phyloP scores from a whole-genome alignment of 2,888 invertebrate species.

The Esperia sulphurella region DNA sequence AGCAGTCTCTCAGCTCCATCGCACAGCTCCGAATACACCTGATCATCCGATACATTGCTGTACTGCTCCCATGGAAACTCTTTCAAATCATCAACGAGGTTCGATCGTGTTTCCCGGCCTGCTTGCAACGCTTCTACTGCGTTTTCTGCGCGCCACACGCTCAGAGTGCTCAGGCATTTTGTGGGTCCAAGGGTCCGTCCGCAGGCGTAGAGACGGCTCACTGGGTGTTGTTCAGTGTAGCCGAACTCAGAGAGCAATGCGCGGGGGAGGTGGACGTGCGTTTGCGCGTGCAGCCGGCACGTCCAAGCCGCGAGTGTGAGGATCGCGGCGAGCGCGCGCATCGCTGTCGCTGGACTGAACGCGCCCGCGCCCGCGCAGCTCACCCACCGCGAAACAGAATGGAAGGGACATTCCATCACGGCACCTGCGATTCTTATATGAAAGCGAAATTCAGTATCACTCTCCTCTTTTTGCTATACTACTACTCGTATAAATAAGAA shows the following conservation, averaged over 20 bases:
- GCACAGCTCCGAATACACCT: slow-evolving; percentile 69
- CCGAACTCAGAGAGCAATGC: slow-evolving; percentile 27
- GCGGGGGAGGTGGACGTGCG: slow-evolving; percentile 13
- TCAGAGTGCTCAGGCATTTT: slow-evolving; percentile 78
- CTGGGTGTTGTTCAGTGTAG: slow-evolving; percentile 22
- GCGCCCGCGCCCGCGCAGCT: slow-evolving; percentile 22
- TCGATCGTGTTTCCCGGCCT: slow-evolving; percentile 22
- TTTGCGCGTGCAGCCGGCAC: slow-evolving; percentile 27
- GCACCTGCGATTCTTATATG: background rate
- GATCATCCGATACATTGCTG: slow-evolving; percentile 60
- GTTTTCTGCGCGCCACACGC: slow-evolving; percentile 71
- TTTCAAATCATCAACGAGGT: slow-evolving; percentile 43
- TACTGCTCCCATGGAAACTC: slow-evolving; percentile 66
- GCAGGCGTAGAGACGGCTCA: slow-evolving; percentile 40
- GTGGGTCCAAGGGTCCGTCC: slow-evolving; percentile 54
- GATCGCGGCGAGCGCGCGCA: slow-evolving; percentile 66
- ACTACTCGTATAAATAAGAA: too few species aligned
- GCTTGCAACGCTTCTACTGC: slow-evolving; percentile 32
- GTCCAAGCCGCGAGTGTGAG: slow-evolving; percentile 33
- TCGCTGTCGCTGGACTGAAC: slow-evolving; percentile 62
- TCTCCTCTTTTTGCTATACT: too few species aligned
- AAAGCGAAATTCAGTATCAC: slow-evolving; percentile 5
- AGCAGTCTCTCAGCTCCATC: slow-evolving; percentile 72
- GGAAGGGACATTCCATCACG: slow-evolving; percentile 34
- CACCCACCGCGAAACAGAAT: slow-evolving; percentile 22